Conservation (phyloP, 2,113 vertebrate species). For the Callaeas wilsoni region DNA sequence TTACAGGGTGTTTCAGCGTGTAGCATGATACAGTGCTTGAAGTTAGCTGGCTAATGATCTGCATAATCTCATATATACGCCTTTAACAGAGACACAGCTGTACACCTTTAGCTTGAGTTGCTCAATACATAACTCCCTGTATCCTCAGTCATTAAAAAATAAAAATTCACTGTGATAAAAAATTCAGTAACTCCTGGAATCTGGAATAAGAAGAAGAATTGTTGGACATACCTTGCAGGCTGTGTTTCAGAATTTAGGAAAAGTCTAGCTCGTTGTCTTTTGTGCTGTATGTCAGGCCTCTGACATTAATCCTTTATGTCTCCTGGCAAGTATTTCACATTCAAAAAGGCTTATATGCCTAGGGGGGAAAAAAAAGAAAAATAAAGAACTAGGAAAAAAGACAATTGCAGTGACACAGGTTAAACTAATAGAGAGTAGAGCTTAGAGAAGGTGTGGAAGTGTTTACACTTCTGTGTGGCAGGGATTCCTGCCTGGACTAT, state of each 20-base stretch:
- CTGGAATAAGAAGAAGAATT: not conserved
- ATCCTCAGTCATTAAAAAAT: not conserved
- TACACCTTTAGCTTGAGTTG: not conserved
- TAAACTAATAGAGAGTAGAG: not conserved
- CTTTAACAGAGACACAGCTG: not conserved
- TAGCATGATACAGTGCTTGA: not conserved
- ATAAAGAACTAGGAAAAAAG: not conserved
- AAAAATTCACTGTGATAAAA: not conserved
- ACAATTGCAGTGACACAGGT: not conserved
- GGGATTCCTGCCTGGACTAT: not conserved
- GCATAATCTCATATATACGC: not conserved
- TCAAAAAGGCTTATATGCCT: not conserved
- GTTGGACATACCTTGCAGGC: not conserved
- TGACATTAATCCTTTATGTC: slow-evolving; percentile 2
- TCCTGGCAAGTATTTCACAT: slow-evolving; percentile 15
- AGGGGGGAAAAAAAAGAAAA: not conserved
- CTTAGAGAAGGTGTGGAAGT: not conserved
- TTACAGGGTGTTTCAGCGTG: not conserved
- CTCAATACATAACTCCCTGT: not conserved
- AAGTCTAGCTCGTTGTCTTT: slow-evolving; percentile 14
- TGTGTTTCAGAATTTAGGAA: not conserved
- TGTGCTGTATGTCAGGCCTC: not conserved
- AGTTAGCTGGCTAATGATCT: not conserved
- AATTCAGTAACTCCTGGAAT: not conserved
- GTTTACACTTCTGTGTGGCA: not conserved